Conservation (phyloP, 2,797 vertebrate genomes). For the Neosilurus hyrtlii region DNA sequence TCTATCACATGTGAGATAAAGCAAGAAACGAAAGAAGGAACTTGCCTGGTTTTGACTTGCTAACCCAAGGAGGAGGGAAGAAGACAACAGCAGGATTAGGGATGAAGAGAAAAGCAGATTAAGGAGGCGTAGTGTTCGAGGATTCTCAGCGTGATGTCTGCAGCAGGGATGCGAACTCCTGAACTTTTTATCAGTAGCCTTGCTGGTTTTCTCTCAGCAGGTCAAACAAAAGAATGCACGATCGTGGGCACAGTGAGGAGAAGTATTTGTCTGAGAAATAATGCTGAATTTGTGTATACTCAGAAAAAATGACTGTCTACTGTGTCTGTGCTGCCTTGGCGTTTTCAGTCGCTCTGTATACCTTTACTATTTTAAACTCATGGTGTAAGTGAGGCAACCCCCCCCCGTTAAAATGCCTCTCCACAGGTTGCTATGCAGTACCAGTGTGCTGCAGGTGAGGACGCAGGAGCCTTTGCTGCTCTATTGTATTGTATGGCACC, state of each 20-base stretch:
- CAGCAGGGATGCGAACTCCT: not conserved
- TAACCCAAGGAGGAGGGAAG: slow-evolving; percentile 24
- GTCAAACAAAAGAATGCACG: slow-evolving; percentile 2
- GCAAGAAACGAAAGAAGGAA: slow-evolving; percentile 25
- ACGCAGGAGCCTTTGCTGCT: slow-evolving; percentile 29
- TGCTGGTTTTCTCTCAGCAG: slow-evolving; percentile 18
- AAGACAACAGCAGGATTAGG: slow-evolving; percentile 47
- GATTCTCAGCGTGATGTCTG: slow-evolving; percentile 18
- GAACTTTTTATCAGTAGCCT: slow-evolving; percentile 37
- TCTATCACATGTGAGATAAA: slow-evolving; percentile 42
- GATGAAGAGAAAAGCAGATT: slow-evolving; percentile 40
- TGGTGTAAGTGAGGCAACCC: not conserved
- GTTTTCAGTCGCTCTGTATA: not conserved
- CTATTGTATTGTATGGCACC: not conserved
- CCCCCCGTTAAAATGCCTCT: slow-evolving; percentile 6
- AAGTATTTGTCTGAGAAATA: not conserved
- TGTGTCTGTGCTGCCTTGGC: not conserved
- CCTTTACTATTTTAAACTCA: slow-evolving; percentile 6
- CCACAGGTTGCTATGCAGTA: slow-evolving; percentile 27
- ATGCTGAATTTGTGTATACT: not conserved
- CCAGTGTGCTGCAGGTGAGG: slow-evolving; percentile 4
- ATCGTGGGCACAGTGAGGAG: not conserved
- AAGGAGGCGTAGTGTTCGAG: slow-evolving; percentile 16
- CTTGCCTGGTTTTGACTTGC: slow-evolving; percentile 12
- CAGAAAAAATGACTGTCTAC: not conserved